phyloP scores from a whole-genome alignment of 2,888 invertebrate genomes.

The Neoaliturus tenellus region DNA sequence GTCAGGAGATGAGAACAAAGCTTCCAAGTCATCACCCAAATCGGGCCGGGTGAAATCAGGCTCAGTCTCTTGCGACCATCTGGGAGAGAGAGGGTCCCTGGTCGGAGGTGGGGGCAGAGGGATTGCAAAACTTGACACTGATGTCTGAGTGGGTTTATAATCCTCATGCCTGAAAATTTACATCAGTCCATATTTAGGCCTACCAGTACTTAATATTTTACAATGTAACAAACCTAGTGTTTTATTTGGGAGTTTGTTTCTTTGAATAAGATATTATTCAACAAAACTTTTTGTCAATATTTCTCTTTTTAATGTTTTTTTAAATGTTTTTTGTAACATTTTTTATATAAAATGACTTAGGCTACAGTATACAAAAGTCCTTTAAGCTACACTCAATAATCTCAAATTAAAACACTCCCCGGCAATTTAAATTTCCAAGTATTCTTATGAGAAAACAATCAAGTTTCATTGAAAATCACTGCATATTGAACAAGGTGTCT shows the following conservation, averaged over 20 bases:
- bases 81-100: slow-evolving; percentile 57
- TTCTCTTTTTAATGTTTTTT: background rate
- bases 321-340: background rate
- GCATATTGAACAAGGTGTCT: too few relatives aligned
- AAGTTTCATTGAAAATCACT: too few relatives aligned
- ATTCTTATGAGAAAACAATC: too few relatives aligned
- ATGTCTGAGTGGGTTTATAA: slow-evolving; percentile 58
- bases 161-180: slow-evolving; percentile 63
- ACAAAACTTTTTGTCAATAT: background rate
- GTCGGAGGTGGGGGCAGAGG: slow-evolving; percentile 63
- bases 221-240: too few relatives aligned
- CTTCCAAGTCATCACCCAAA: slow-evolving; percentile 59
- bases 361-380: too few relatives aligned
- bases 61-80: slow-evolving; percentile 54
- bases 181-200: background rate
- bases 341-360: background rate
- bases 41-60: slow-evolving; percentile 55
- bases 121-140: slow-evolving; percentile 62
- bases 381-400: too few relatives aligned
- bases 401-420: too few relatives aligned
- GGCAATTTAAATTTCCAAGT: too few relatives aligned
- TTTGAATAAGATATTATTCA: too few relatives aligned
- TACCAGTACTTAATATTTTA: background rate
- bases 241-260: background rate
- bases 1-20: slow-evolving; percentile 62